Percentiles rank a stretch among this genome's conserved stretches.
These are phyloP conservation scores for Microctenopoma lineatum DNA, from an alignment of 2,797 vertebrate species.

Conservation along the genomic window DNA sequence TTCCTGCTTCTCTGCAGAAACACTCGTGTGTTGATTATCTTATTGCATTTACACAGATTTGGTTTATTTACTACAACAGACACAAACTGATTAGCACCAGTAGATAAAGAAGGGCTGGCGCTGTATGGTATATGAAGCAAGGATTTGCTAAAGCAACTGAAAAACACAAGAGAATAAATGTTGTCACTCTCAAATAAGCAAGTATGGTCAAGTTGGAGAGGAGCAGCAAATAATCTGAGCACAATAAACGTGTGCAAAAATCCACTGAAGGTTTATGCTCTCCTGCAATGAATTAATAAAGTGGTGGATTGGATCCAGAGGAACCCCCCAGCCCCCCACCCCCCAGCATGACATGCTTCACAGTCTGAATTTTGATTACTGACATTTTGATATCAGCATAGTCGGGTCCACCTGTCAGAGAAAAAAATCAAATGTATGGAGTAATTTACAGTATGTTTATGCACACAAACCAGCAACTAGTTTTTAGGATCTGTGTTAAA, in stretches of 20 bases:
- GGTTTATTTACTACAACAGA: not conserved
- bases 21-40: not conserved
- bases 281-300: conserved; percentile 29
- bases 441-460: not conserved
- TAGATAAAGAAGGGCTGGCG: not conserved
- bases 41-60: not conserved
- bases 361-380: conserved; percentile 27
- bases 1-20: not conserved
- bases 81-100: not conserved
- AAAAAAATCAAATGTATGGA: not conserved
- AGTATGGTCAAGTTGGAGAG: not conserved
- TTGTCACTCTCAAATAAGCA: not conserved
- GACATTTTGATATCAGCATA: conserved; percentile 26
- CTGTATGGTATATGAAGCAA: not conserved
- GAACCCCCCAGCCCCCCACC: conserved; percentile 6
- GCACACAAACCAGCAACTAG: not conserved
- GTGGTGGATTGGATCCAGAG: not conserved
- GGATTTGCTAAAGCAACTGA: not conserved
- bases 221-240: conserved; percentile 1
- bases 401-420: not conserved
- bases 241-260: conserved; percentile 1
- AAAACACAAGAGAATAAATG: not conserved
- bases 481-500: conserved; percentile 2
- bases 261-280: conserved; percentile 1
- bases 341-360: not conserved